Evolutionary conservation across 2,888 invertebrate species (phyloP).

Genomic region (Coenonympha arcania): DNA sequence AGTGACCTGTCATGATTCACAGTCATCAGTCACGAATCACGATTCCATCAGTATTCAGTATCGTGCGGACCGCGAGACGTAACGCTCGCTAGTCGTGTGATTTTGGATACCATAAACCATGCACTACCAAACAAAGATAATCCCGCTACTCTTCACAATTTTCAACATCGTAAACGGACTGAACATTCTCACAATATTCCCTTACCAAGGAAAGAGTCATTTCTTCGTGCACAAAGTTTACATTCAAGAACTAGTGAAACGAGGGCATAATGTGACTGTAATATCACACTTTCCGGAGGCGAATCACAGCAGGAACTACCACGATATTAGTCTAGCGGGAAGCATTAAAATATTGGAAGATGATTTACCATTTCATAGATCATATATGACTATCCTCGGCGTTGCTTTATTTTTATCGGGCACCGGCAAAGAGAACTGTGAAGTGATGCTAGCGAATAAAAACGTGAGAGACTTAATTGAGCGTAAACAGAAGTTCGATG

Average conservation of each 20-base stretch:
- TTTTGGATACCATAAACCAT: conserved; percentile 38
- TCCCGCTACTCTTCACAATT: conserved; percentile 30
- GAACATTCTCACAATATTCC: conserved; percentile 78
- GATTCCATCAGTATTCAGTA: too few relatives aligned
- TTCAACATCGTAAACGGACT: conserved; percentile 33
- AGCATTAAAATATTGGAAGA: conserved; percentile 39
- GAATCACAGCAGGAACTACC: conserved; percentile 68
- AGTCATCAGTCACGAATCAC: too few relatives aligned
- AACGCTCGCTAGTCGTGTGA: conserved; percentile 17
- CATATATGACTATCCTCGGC: conserved; percentile 37
- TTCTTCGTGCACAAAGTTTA: conserved; percentile 77
- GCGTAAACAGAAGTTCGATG: conserved; percentile 74
- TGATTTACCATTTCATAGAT: conserved; percentile 36
- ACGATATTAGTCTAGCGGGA: conserved; percentile 71
- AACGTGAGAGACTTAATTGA: conserved; percentile 54
- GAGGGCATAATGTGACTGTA: conserved; percentile 79
- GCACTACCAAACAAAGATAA: conserved; percentile 27
- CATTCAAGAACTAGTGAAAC: conserved; percentile 72
- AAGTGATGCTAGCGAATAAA: conserved; percentile 46
- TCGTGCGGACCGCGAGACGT: conserved; percentile 9
- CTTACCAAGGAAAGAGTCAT: conserved; percentile 80
- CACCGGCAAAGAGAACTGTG: conserved; percentile 51
- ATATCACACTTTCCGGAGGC: conserved; percentile 77
- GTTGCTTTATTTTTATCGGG: conserved; percentile 35
- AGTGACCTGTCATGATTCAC: too few relatives aligned